phyloP scores from a whole-genome alignment of 2,888 invertebrate genomes.

The Nebria brevicollis region DNA sequence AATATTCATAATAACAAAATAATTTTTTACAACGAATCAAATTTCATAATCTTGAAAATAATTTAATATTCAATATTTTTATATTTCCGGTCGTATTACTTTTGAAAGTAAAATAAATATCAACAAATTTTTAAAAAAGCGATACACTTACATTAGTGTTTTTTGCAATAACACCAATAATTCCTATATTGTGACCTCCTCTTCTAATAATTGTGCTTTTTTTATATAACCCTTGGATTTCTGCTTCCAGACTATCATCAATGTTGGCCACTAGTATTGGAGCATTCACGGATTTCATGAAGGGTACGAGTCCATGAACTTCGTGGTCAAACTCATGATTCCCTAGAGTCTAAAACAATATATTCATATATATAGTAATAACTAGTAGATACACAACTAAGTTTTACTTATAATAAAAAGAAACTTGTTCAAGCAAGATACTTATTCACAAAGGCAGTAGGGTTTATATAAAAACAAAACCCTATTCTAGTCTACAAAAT shows the following conservation, averaged over 20 bases:
- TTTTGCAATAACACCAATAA: constrained; percentile 79
- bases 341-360: constrained; percentile 74
- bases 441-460: too few relatives aligned
- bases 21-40: not conserved
- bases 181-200: constrained; percentile 74
- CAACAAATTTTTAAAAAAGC: not conserved
- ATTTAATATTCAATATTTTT: too few relatives aligned
- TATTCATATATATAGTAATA: too few relatives aligned
- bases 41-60: not conserved
- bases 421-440: too few relatives aligned
- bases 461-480: too few relatives aligned
- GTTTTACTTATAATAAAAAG: too few relatives aligned
- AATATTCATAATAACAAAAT: constrained; percentile 48
- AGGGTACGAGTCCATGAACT: constrained; percentile 76
- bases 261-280: constrained; percentile 82
- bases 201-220: constrained; percentile 74
- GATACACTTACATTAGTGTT: constrained; percentile 70
- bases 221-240: constrained; percentile 69
- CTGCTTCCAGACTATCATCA: constrained; percentile 74
- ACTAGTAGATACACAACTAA: too few relatives aligned
- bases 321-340: constrained; percentile 90
- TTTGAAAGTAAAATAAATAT: too few relatives aligned
- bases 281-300: constrained; percentile 71
- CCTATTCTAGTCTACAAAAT: too few relatives aligned
- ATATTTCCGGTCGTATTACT: too few relatives aligned